phyloP scores from a whole-genome alignment of 2,888 invertebrate genomes.

The Drepana falcataria region DNA sequence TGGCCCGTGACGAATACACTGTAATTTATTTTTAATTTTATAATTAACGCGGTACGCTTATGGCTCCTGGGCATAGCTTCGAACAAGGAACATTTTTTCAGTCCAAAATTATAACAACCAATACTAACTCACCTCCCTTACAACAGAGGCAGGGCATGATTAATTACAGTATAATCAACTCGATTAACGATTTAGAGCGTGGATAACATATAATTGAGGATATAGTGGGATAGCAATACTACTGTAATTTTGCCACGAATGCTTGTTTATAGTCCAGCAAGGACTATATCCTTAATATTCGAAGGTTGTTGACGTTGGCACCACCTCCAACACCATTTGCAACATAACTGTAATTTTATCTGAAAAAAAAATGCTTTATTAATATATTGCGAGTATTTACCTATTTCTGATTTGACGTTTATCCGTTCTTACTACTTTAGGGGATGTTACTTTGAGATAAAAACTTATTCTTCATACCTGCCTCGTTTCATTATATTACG shows the following conservation, averaged over 20 bases:
- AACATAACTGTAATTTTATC: conserved; percentile 93
- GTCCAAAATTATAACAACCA: not conserved
- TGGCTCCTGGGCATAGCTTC: too few relatives aligned
- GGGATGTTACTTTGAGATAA: not conserved
- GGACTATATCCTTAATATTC: conserved; percentile 73
- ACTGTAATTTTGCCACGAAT: conserved; percentile 26
- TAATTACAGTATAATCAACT: not conserved
- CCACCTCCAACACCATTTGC: conserved; percentile 93
- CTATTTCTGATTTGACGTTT: too few relatives aligned
- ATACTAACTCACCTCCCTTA: not conserved
- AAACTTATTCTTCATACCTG: not conserved
- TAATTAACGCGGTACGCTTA: too few relatives aligned
- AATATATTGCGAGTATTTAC: too few relatives aligned
- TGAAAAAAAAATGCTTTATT: conserved; percentile 55
- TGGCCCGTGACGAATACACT: not conserved
- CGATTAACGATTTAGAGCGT: not conserved
- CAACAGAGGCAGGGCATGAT: not conserved
- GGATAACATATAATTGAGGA: conserved; percentile 3
- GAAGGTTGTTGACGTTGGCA: conserved; percentile 89
- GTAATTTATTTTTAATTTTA: not conserved
- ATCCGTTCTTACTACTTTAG: too few relatives aligned
- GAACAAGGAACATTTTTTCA: not conserved
- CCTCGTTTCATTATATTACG: too few relatives aligned
- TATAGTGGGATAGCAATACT: conserved; percentile 32
- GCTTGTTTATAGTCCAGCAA: conserved; percentile 67